phyloP scores from a whole-genome alignment of 2,888 invertebrate genomes.

The Drosophila birchii region DNA sequence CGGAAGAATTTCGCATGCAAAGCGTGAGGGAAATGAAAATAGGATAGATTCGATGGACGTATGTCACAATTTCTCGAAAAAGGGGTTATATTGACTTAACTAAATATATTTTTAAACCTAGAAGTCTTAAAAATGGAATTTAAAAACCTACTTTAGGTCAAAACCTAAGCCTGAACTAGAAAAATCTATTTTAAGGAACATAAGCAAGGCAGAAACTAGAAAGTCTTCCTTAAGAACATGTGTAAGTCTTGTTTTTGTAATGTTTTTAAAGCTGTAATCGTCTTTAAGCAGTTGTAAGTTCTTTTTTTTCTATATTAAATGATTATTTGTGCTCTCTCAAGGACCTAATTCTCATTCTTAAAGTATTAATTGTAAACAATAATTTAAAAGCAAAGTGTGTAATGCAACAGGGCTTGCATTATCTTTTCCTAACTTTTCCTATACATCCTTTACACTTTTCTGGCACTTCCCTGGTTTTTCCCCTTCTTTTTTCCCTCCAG shows the following conservation, averaged over 20 bases:
- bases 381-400: background rate
- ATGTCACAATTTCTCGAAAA: background rate
- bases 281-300: background rate
- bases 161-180: no score
- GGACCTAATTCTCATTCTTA: background rate
- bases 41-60: background rate
- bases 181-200: background rate
- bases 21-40: conserved; percentile 17
- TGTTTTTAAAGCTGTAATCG: background rate
- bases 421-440: conserved; percentile 1
- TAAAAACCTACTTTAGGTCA: background rate
- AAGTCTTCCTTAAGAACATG: background rate
- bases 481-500: background rate
- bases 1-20: conserved; percentile 57
- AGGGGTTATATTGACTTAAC: background rate
- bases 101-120: background rate
- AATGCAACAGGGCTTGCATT: conserved; percentile 36
- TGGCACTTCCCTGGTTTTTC: conserved; percentile 1
- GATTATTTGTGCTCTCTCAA: no score
- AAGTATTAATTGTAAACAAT: background rate
- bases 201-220: background rate
- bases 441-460: conserved; percentile 4
- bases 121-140: background rate
- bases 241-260: background rate
- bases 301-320: no score